Base-by-base conservation (phyloP, 2,113 vertebrate species). In the Xenopus laevis region DNA sequence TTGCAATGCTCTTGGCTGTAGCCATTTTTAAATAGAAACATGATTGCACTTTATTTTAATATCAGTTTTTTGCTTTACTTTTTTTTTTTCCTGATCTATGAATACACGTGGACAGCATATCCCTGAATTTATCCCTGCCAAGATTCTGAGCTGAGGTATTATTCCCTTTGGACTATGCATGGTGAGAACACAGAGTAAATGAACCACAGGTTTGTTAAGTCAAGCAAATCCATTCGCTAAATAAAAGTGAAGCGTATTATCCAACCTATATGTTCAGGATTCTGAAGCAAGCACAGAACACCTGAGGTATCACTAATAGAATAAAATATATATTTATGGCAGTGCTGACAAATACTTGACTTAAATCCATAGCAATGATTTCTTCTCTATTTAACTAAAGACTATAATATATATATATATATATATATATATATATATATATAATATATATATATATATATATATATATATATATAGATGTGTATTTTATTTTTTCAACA, bases 1-100 rank as follows among this genome's bases (percentile, higher is more conserved):
- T 89, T 86, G 86, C 85, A 88, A 86, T 81, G 74, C 77, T 81
- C 84, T 80, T 81, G 84, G 79, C 86, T 82, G 78, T 79, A 86
- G 83, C 82, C 27, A 76, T 80, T 87, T 86, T 84, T 81, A 85
- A 87, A 85, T 83, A 79, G 81, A 85, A 86, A 79, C 58, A 81
- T 53, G 76, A 83, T 84, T 84, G 85, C 83, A 84, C 71, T 80
- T 77, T 63, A 53, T 81, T 85, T 84, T 79, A 82, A 79, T 81
- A 79, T 83, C 86, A 81, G 59, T 27, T 45, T 27, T 27, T 27
- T n/a, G n/a, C n/a, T 15, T 64, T 78, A 7, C 17, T 55, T 55
- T 55, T 55, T 7, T 55, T 9, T 80, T 64, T 67, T 27, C 4
- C 74, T 80, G 69, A 78, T 71, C 78, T 82, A 58, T 82, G 75